phyloP scores from a whole-genome alignment of 2,888 invertebrate genomes.

The Cataglyphis livida region DNA sequence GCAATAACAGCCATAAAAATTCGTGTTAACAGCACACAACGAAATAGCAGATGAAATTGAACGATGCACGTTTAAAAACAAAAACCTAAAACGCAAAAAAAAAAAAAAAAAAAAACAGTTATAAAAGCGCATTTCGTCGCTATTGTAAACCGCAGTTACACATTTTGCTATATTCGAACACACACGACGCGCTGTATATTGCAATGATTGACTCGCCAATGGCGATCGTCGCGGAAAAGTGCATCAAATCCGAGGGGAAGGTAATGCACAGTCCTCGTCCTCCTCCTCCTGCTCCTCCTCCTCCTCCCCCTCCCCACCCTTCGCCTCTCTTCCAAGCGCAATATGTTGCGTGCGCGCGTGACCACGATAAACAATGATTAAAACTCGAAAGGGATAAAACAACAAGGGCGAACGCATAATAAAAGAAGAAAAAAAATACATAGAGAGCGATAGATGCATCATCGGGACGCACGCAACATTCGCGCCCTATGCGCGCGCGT shows the following conservation, averaged over 20 bases:
- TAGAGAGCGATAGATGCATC: slow-evolving; percentile 37
- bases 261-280: slow-evolving; percentile 2
- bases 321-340: slow-evolving; percentile 17
- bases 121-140: slow-evolving; percentile 40
- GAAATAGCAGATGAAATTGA: slow-evolving; percentile 27
- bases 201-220: slow-evolving; percentile 56
- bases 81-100: slow-evolving; percentile 2
- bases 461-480: slow-evolving; percentile 39
- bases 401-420: slow-evolving; percentile 28
- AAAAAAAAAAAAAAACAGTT: slow-evolving; percentile 12
- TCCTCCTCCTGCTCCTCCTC: too few species aligned
- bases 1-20: slow-evolving; percentile 35
- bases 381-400: slow-evolving; percentile 46
- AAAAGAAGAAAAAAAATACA: slow-evolving; percentile 33
- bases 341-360: slow-evolving; percentile 37
- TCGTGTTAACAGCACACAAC: slow-evolving; percentile 39
- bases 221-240: slow-evolving; percentile 34
- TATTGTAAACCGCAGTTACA: slow-evolving; percentile 36
- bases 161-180: slow-evolving; percentile 41
- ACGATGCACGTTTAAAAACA: slow-evolving; percentile 32
- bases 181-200: neutral
- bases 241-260: slow-evolving; percentile 34
- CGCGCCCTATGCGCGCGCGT: slow-evolving; percentile 37
- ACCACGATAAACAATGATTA: slow-evolving; percentile 71
- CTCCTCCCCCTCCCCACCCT: neutral